Conservation (phyloP, 1,140 invertebrate genomes). For the Macrotrachela quadricornifera region DNA sequence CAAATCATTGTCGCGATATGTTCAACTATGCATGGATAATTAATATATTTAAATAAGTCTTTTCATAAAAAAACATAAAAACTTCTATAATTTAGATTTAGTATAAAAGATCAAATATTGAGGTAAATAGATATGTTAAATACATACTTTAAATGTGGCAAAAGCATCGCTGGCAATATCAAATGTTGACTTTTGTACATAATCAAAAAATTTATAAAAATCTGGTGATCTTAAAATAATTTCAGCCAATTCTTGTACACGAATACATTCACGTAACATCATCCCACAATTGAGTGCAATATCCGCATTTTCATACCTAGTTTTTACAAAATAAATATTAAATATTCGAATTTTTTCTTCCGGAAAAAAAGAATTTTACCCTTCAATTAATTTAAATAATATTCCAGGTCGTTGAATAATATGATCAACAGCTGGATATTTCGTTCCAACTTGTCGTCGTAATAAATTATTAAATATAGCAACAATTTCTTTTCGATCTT, state of each 20-base stretch:
- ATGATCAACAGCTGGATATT: slow-evolving; percentile 92
- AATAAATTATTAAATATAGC: slow-evolving; percentile 98
- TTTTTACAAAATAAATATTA: background rate
- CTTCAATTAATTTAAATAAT: slow-evolving; percentile 79
- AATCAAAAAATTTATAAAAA: slow-evolving; percentile 98
- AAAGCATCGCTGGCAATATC: slow-evolving; percentile 99
- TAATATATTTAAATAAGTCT: background rate
- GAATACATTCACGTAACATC: slow-evolving; percentile 90
- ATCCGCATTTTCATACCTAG: slow-evolving; percentile 87
- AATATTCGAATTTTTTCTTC: background rate
- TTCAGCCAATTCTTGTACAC: slow-evolving; percentile 88
- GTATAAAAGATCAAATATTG: no score
- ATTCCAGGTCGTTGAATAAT: slow-evolving; percentile 93
- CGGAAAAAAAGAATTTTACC: slow-evolving; percentile 35
- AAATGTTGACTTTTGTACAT: slow-evolving; percentile 97
- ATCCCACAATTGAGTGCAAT: slow-evolving; percentile 96
- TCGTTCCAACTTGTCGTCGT: slow-evolving; percentile 81
- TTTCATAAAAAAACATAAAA: background rate
- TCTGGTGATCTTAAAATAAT: slow-evolving; percentile 90
- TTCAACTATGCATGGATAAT: background rate
- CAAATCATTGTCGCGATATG: no score
- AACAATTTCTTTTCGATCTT: slow-evolving; percentile 81
- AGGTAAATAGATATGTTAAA: no score
- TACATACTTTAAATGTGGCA: slow-evolving; percentile 89
- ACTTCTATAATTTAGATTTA: background rate